Base-by-base conservation (phyloP, 2,888 invertebrate genomes). In the Diachrysia chrysitis region DNA sequence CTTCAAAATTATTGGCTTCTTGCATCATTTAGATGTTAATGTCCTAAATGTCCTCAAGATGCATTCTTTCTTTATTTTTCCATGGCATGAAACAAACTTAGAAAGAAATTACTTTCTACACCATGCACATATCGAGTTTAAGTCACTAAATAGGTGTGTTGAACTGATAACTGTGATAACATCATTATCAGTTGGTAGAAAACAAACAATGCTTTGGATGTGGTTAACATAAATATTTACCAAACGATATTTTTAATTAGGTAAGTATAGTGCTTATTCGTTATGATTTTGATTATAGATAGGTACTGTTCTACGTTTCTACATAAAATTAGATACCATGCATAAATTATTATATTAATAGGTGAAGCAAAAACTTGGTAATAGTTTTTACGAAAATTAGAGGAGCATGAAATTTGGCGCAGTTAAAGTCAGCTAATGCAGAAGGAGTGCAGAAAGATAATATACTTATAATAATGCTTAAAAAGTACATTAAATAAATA, bases 131-230 rank as follows among this genome's bases (percentile, higher is more conserved):
- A 72, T 69, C 62, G 66, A 69, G 70, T 67, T 76, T 62, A 65
- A 69, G 53, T 61, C 64, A 61, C 58, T 42, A 54, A 69, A 66
- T 71, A 70, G 68, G 64, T 79, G 82, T 82, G 77, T 77, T 76
- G 72, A 75, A 78, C 73, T 69, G 73, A 80, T 77, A 77, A 73
- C 73, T 67, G 61, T 73, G 70, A 78, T 76, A 81, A 75, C 70
- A 64, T 66, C 53, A 62, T 63, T 73, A 81, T 82, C 76, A 67
- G 68, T 71, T 62, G 59, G 69, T 69, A 77, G 65, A 75, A 79
- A 76, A 76, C 72, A 76, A 76, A 82, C 76, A 79, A 78, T 64
- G 69, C 67, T 71, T 56, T 69, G 70, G 68, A 76, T 78, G 61
- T 79, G 73, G 70, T 71, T 66, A 63, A 69, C 65, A 72, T 79